phyloP scores from a whole-genome alignment of 2,797 vertebrate species.

The Coilia nasus region DNA sequence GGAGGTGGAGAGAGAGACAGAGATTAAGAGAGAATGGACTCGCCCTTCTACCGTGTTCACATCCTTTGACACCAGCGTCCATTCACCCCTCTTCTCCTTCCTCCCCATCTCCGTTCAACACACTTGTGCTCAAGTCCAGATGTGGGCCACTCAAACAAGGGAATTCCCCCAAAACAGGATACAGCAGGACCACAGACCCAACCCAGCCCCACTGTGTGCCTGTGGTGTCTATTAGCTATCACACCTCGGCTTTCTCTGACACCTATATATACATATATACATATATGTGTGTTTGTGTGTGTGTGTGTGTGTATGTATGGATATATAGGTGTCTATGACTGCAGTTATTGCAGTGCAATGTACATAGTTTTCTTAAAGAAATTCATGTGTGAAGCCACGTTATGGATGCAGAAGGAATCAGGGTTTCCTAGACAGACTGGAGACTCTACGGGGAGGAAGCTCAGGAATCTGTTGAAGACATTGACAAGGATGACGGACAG shows the following conservation, averaged over 20 bases:
- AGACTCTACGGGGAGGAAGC: neutral
- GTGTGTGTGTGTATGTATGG: neutral
- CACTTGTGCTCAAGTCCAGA: neutral
- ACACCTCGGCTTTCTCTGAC: no score
- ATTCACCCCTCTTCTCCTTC: constrained; percentile 55
- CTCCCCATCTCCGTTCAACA: neutral
- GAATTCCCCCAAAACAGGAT: neutral
- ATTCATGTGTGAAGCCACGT: neutral
- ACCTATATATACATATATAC: no score
- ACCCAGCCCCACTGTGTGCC: constrained; percentile 4
- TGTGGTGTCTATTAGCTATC: neutral
- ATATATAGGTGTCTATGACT: neutral
- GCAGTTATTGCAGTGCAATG: neutral
- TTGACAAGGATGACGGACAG: neutral
- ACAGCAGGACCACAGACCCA: neutral
- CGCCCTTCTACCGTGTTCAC: neutral
- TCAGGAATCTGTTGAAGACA: neutral
- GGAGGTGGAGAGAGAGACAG: neutral
- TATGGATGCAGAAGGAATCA: neutral
- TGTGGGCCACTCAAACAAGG: neutral
- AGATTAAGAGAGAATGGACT: constrained; percentile 4
- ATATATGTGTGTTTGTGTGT: no score
- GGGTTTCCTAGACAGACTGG: neutral
- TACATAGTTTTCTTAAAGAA: neutral
- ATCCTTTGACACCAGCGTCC: constrained; percentile 70